A percentile compares a stretch with the other conserved stretches of the same genome.
These are phyloP conservation scores for Echinarachnius parma DNA, from an alignment of 53 echinoderm and acorn worm genomes.

Conservation along the genomic window DNA sequence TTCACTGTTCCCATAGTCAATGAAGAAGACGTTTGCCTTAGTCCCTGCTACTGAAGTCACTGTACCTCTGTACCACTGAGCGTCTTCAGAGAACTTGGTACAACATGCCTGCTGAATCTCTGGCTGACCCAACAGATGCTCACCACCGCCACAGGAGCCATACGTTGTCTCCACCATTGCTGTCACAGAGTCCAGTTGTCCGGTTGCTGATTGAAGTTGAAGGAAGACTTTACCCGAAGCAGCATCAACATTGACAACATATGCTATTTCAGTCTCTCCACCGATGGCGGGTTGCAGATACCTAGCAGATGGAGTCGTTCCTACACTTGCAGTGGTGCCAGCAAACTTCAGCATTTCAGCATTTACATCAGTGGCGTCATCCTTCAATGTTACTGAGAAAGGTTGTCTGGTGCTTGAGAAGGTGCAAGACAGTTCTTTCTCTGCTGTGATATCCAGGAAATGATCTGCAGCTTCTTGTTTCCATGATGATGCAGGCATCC, in stretches of 20 bases:
- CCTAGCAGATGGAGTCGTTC: background rate
- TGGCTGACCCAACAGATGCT: background rate
- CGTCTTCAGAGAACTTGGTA: slow-evolving; percentile 70
- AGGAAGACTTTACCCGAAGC: slow-evolving; percentile 53
- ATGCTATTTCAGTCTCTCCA: slow-evolving; percentile 10
- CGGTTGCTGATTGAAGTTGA: slow-evolving; percentile 48
- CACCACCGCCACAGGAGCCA: slow-evolving; percentile 8
- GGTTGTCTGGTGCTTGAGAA: slow-evolving; percentile 61
- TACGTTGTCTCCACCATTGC: slow-evolving; percentile 46
- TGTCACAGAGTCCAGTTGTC: slow-evolving; percentile 62
- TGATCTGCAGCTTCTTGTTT: slow-evolving; percentile 28
- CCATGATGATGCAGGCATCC: slow-evolving; percentile 15
- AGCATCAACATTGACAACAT: slow-evolving; percentile 28
- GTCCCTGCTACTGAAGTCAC: slow-evolving; percentile 36
- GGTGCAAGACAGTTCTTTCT: slow-evolving; percentile 60
- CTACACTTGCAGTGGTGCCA: background rate
- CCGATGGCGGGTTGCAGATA: slow-evolving; percentile 1
- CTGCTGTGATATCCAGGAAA: slow-evolving; percentile 46
- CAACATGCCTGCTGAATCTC: slow-evolving; percentile 40
- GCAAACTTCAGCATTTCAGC: slow-evolving; percentile 44
- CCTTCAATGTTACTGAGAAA: slow-evolving; percentile 51
- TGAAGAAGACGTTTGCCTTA: slow-evolving; percentile 53
- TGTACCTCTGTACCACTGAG: slow-evolving; percentile 79
- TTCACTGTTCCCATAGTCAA: slow-evolving; percentile 85
- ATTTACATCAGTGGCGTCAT: slow-evolving; percentile 44